Base-by-base conservation (phyloP, 2,797 vertebrate genomes). In the Sparus aurata region DNA sequence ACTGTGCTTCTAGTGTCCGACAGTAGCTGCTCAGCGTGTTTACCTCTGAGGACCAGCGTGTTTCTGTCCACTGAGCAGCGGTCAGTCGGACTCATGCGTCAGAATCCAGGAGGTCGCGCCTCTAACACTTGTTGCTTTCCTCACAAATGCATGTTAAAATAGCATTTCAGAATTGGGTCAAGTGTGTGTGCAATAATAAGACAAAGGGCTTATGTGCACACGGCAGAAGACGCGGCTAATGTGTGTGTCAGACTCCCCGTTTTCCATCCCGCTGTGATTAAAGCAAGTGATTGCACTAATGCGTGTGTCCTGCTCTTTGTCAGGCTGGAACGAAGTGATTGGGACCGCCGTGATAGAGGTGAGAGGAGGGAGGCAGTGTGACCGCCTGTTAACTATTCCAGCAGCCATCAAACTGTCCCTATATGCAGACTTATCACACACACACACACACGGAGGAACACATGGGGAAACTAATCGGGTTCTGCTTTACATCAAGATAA, bases 401-500 rank as follows among this genome's bases (percentile, higher is more conserved):
- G 47, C 73, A 87, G 69, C 80, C 85, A 85, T 89, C 85, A 78
- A 89, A 80, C 76, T 84, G 87, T 91, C 91, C 89, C 47, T 17
- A 25, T 18, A 25, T 17, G 16, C 17, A 83, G 52, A 92, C 80
- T 87, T 82, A 88, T 89, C 84, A 77, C 80, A 90, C 47, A 73
- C 86, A 86, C 82, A 85, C 77, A 78, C 55, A 81, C 86, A 73
- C 10, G 69, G 0, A 62, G 30, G 71, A 16, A 76, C 75, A 71
- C 75, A 78, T 61, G 12, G 43, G 45, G 50, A 45, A 65, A 81
- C 69, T 62, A 80, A 77, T 69, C 66, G 79, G 73, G 79, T 62
- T 90, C 88, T 94, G 90, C 80, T 87, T 91, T 85, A 82, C 85
- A 89, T 93, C 90, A 91, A 69, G 85, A 91, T 82, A 84, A 85